Percentiles rank a stretch among this genome's conserved stretches.
phyloP scores from a whole-genome alignment of 2,888 invertebrate genomes.

The Caenorhabditis sp. region DNA sequence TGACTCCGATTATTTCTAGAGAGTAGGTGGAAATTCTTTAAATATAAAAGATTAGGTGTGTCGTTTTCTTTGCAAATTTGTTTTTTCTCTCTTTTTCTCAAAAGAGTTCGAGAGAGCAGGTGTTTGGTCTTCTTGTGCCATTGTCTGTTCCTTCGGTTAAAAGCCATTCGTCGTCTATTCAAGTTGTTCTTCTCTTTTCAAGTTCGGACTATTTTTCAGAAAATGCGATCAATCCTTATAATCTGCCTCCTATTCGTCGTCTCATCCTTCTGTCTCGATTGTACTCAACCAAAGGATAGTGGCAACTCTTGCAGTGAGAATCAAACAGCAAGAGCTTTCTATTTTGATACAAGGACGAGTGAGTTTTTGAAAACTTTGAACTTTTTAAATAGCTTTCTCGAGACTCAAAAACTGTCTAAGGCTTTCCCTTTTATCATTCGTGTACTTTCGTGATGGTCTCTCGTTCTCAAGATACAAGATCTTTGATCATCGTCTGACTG shows the following conservation, averaged over 20 bases:
- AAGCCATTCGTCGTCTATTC: no score
- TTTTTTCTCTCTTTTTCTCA: conserved; percentile 13
- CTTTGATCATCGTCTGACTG: conserved; percentile 5
- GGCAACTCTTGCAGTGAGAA: conserved; percentile 68
- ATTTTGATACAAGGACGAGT: conserved; percentile 76
- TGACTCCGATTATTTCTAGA: conserved; percentile 28
- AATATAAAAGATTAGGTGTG: conserved; percentile 49
- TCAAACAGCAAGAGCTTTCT: conserved; percentile 67
- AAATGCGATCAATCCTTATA: conserved; percentile 16
- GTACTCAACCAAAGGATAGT: conserved; percentile 68
- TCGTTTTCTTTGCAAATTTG: conserved; percentile 37
- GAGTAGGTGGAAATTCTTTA: conserved; percentile 41
- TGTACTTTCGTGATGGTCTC: conserved; percentile 12
- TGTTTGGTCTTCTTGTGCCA: conserved; percentile 26
- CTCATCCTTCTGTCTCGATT: conserved; percentile 49
- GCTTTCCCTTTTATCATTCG: not conserved
- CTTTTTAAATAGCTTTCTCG: not conserved
- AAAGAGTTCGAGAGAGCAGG: conserved; percentile 51
- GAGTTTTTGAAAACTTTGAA: conserved; percentile 30
- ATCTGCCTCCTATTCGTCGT: conserved; percentile 6
- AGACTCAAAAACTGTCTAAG: no score
- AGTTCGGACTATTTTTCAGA: conserved; percentile 11
- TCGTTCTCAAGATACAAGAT: not conserved
- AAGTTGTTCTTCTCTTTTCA: conserved; percentile 7
- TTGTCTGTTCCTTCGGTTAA: conserved; percentile 14